These are phyloP conservation scores for Palythoa heliodiscus DNA, from an alignment of 92 coral and sea anemone species.

Conservation along the genomic window DNA sequence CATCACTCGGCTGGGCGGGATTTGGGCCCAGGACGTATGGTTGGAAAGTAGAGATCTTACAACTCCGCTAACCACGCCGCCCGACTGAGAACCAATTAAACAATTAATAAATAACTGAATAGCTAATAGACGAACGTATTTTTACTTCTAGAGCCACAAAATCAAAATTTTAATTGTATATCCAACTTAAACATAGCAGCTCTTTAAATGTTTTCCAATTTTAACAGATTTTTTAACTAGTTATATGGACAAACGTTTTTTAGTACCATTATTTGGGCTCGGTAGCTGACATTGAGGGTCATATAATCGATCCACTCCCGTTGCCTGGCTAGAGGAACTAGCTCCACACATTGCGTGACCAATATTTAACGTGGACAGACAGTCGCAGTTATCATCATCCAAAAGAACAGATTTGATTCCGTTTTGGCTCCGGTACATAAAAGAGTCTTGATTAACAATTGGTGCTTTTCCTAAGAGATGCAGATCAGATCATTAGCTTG, in stretches of 20 bases:
- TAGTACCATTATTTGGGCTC: conserved; percentile 27
- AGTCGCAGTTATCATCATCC: conserved; percentile 76
- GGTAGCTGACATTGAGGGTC: conserved; percentile 62
- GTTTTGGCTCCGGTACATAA: conserved; percentile 75
- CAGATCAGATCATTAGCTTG: not conserved
- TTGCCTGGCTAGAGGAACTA: conserved; percentile 48
- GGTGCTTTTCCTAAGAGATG: conserved; percentile 61
- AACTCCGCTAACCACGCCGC: too few relatives aligned
- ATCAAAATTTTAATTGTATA: too few relatives aligned
- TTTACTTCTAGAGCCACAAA: too few relatives aligned
- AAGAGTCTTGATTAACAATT: conserved; percentile 59
- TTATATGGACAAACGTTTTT: not conserved
- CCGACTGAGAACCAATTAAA: too few relatives aligned
- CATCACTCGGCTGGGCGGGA: too few relatives aligned
- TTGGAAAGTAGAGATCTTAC: too few relatives aligned
- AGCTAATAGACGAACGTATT: too few relatives aligned
- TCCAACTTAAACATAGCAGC: too few relatives aligned
- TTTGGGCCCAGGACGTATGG: too few relatives aligned
- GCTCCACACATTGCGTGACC: conserved; percentile 72
- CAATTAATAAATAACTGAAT: too few relatives aligned
- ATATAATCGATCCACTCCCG: conserved; percentile 70
- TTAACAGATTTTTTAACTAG: too few relatives aligned
- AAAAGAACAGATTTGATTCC: conserved; percentile 69
- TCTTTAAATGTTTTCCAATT: too few relatives aligned
- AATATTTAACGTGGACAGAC: conserved; percentile 60